phyloP scores from a whole-genome alignment of 2,797 vertebrate species.

The Falco cherrug region DNA sequence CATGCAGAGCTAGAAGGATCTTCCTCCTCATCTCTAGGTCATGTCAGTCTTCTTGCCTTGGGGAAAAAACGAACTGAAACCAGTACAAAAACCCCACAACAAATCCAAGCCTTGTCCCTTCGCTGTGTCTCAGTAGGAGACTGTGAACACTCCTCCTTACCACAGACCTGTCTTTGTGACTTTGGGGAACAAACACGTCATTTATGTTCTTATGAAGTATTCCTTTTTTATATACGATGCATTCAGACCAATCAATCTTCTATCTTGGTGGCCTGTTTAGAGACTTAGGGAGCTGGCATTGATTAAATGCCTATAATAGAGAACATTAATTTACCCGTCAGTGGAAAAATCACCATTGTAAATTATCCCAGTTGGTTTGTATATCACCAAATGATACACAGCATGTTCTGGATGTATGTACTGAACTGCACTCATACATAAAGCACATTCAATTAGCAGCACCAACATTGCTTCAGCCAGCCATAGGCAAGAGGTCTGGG shows the following conservation, averaged over 20 bases:
- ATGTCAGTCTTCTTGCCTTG: not conserved
- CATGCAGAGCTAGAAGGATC: not conserved
- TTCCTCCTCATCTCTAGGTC: not conserved
- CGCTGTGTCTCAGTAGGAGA: not conserved
- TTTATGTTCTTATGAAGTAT: constrained; percentile 47
- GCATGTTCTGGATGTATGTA: not conserved
- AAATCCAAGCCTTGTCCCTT: not conserved
- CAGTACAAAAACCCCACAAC: not conserved
- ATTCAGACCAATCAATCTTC: constrained; percentile 85
- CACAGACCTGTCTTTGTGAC: constrained; percentile 55
- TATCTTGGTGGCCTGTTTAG: constrained; percentile 73
- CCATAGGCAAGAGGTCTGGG: not conserved
- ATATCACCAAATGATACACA: constrained; percentile 28
- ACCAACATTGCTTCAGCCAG: not conserved
- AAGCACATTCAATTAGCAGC: constrained; percentile 31
- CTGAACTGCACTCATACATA: not conserved
- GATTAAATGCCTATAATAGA: constrained; percentile 87
- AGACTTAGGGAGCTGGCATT: constrained; percentile 75
- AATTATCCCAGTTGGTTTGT: constrained; percentile 66
- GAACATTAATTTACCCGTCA: constrained; percentile 81
- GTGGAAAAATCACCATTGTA: constrained; percentile 69
- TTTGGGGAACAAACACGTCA: constrained; percentile 62
- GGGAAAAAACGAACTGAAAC: not conserved
- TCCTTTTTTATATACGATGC: constrained; percentile 73
- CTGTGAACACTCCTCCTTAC: constrained; percentile 1